Evolutionary conservation across 2,113 vertebrate genomes (phyloP), one percentile per base, ranked within the genome.

Genomic region (Mesitornis unicolor): DNA sequence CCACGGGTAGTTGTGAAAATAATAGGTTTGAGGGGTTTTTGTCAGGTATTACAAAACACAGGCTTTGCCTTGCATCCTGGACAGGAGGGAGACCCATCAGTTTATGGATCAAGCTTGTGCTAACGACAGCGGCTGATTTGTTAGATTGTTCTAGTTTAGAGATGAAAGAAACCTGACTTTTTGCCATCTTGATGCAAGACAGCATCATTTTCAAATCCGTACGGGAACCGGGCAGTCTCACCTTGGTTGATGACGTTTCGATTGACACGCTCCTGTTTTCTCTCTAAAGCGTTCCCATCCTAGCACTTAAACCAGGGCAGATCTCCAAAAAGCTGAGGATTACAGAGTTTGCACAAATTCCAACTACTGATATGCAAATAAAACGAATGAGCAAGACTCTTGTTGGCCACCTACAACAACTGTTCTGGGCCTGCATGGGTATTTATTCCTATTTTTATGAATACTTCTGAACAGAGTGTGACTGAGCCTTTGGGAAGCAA

Each of bases 1-100:
- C n/a, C n/a, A n/a, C n/a, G n/a, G n/a, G n/a, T n/a, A n/a, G 74
- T 36, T 54, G 33, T 63, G 70, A 92, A 85, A 96, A 96, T 76
- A 36, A 88, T 19, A 70, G 15, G 63, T 81, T 73, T 67, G 67
- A 36, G 40, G 10, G 6, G 6, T 0, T 11, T 53, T 74, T 45
- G 24, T 64, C 36, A 69, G 12, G 26, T 57, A 25, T 11, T 92
- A 47, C 24, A 26, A 69, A 86, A 86, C 2, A 1, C 12, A 57
- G 63, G 45, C n/a, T 33, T 67, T 57, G 43, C 75, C 29, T 56
- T 24, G 9, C 2, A 1, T 64, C 45, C 2, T 53, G 5, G 59
- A 35, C 50, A 19, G 1, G 0, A 56, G 80, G 48, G 61, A 74
- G 51, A 33, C 25, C 50, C 36, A 9, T 63, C 47, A 3, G 9